phyloP scores from a whole-genome alignment of 1,140 invertebrate genomes.

The Bombyx mandarina region DNA sequence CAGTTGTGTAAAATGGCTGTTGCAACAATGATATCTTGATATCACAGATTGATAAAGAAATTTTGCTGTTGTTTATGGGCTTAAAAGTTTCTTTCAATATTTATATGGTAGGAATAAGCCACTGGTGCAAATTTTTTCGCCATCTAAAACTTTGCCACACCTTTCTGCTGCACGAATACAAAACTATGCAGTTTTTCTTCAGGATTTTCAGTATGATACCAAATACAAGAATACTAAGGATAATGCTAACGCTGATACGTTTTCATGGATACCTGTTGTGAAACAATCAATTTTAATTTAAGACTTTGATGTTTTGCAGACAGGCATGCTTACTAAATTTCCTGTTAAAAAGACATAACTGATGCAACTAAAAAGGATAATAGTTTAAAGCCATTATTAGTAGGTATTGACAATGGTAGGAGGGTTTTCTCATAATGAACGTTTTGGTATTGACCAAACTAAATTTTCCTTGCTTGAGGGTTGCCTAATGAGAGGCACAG shows the following conservation, averaged over 20 bases:
- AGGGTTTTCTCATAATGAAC: too few species aligned
- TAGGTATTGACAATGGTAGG: too few species aligned
- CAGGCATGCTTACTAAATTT: too few species aligned
- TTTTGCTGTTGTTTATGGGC: conserved; percentile 48
- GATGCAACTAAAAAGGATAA: too few species aligned
- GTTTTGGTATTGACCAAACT: too few species aligned
- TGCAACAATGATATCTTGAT: conserved; percentile 7
- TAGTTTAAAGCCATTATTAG: too few species aligned
- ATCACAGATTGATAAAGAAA: conserved; percentile 66
- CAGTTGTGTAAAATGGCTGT: conserved; percentile 11
- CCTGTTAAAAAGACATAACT: too few species aligned
- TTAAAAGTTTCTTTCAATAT: conserved; percentile 2
- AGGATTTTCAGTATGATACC: conserved; percentile 1
- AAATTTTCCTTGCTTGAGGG: not conserved
- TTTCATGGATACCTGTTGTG: too few species aligned
- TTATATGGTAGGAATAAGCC: not conserved
- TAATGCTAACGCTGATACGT: too few species aligned
- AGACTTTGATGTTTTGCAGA: too few species aligned
- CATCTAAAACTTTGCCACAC: not conserved
- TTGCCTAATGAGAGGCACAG: conserved; percentile 16
- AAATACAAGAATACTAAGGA: not conserved
- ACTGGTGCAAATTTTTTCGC: not conserved
- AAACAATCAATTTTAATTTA: too few species aligned
- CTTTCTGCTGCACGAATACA: not conserved
- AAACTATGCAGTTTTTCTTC: conserved; percentile 1